A percentile compares a stretch with the other conserved stretches of the same genome.
phyloP scores from a whole-genome alignment of 2,888 invertebrate species.

The Protonemura montana region DNA sequence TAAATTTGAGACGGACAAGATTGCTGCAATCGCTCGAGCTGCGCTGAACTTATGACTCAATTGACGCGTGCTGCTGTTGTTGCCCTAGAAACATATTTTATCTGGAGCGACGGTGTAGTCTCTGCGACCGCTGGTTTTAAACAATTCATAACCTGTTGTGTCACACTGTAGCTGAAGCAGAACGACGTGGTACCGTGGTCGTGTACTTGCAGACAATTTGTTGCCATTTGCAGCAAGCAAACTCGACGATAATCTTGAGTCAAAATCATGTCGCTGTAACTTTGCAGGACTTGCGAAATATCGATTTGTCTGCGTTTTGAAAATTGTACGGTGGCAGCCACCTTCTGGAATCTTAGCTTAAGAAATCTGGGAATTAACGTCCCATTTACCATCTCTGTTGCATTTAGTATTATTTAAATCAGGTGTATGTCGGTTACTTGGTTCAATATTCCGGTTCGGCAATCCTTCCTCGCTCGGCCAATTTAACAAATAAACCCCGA shows the following conservation, averaged over 20 bases:
- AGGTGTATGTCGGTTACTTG: too few species aligned
- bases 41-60: not conserved
- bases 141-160: constrained; percentile 35
- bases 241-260: not conserved
- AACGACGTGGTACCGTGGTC: not conserved
- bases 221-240: not conserved
- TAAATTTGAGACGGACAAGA: not conserved
- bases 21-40: not conserved
- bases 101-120: constrained; percentile 16
- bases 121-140: constrained; percentile 9
- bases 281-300: not conserved
- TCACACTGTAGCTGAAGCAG: constrained; percentile 8
- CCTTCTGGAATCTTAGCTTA: too few species aligned
- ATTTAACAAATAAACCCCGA: too few species aligned
- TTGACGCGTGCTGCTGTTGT: not conserved
- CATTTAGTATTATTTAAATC: too few species aligned
- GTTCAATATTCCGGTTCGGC: too few species aligned
- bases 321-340: not conserved
- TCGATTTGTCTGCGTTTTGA: constrained; percentile 2
- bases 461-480: too few species aligned
- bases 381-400: too few species aligned
- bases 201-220: not conserved
- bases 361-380: too few species aligned
- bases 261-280: not conserved
- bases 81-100: constrained; percentile 39